A percentile compares a stretch with the other conserved stretches of the same genome.
Evolutionary conservation across 2,797 vertebrate genomes (phyloP).

Genomic region (Schizopygopsis pylzovi): DNA sequence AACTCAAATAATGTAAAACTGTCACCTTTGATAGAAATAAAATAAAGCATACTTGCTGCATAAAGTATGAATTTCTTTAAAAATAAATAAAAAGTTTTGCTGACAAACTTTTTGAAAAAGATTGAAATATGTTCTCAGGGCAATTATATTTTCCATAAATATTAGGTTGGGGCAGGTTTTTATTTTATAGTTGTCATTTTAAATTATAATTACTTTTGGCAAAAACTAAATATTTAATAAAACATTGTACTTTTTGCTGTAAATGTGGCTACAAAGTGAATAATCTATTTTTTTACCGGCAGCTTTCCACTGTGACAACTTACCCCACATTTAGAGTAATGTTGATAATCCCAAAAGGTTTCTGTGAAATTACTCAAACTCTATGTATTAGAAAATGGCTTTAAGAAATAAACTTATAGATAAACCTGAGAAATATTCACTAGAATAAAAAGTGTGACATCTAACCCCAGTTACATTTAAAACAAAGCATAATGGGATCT

Average conservation of each 20-base stretch:
- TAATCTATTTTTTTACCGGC: neutral
- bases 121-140: neutral
- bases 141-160: neutral
- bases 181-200: too few species aligned
- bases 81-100: too few species aligned
- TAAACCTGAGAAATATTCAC: neutral
- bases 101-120: neutral
- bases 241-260: neutral
- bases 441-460: neutral
- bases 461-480: neutral
- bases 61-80: too few species aligned
- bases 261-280: neutral
- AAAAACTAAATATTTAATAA: too few species aligned
- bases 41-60: too few species aligned
- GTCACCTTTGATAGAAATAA: neutral
- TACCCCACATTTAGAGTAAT: neutral
- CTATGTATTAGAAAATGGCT: neutral
- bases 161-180: neutral
- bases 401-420: neutral
- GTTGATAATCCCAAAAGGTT: neutral
- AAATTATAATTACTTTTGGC: too few species aligned
- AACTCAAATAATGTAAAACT: too few species aligned
- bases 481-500: neutral
- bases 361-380: neutral
- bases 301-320: neutral